Evolutionary conservation across 2,113 vertebrate species (phyloP).

Genomic region (Hipposideros armiger): DNA sequence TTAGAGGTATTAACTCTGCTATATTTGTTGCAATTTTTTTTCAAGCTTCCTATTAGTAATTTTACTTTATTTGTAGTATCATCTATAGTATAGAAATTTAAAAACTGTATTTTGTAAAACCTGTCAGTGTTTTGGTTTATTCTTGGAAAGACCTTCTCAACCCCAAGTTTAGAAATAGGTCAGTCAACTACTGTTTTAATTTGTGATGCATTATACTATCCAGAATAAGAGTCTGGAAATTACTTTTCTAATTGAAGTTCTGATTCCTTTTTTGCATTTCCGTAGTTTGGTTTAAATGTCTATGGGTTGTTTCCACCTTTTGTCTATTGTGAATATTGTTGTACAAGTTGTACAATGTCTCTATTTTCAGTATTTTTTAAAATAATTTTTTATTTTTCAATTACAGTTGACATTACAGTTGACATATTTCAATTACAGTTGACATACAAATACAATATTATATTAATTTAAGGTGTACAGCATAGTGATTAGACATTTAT

Average conservation of each 20-base stretch:
- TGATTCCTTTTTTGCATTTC: neutral
- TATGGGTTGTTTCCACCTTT: neutral
- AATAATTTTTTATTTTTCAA: neutral
- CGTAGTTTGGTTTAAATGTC: neutral
- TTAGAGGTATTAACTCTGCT: neutral
- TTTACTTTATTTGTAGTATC: constrained; percentile 31
- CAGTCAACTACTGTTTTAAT: neutral
- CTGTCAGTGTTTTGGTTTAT: neutral
- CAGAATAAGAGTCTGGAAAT: neutral
- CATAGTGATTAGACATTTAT: neutral
- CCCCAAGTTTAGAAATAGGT: neutral
- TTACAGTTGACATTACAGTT: neutral
- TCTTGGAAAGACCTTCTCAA: neutral
- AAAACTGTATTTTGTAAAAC: constrained; percentile 35
- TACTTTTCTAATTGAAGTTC: constrained; percentile 22
- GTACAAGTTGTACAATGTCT: too few relatives aligned
- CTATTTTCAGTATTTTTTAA: neutral
- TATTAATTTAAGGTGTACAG: neutral
- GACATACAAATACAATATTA: neutral
- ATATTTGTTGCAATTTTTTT: neutral
- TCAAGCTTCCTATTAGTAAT: neutral
- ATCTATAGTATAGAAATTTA: neutral
- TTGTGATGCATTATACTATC: neutral
- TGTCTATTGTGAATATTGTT: neutral
- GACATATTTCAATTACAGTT: neutral